phyloP scores from a whole-genome alignment of 2,888 invertebrate species.

The Protonemura montana region DNA sequence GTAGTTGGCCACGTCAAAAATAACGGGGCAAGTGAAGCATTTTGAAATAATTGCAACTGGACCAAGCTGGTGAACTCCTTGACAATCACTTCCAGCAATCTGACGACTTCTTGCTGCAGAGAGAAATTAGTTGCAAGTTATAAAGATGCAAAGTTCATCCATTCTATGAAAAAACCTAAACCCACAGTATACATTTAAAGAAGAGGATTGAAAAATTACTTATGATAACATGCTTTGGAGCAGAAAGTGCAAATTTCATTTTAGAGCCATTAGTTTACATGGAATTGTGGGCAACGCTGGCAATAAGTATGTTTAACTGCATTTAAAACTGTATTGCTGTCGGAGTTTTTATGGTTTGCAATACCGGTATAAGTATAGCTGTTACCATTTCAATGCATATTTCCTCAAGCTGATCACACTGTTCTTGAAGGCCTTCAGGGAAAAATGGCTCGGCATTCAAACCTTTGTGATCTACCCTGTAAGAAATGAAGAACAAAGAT shows the following conservation, averaged over 20 bases:
- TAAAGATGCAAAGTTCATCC: slow-evolving; percentile 51
- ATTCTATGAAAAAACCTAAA: no score
- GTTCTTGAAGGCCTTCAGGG: slow-evolving; percentile 53
- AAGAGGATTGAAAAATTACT: no score
- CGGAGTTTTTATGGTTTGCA: no score
- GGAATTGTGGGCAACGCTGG: no score
- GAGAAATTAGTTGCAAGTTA: slow-evolving; percentile 51
- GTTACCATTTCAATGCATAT: slow-evolving; percentile 54
- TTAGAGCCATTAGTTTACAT: no score
- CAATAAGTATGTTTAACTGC: no score
- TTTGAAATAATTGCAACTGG: slow-evolving; percentile 54
- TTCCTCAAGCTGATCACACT: slow-evolving; percentile 55
- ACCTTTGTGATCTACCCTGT: slow-evolving; percentile 14
- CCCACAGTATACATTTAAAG: no score
- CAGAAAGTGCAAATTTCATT: no score
- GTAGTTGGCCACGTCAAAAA: slow-evolving; percentile 56
- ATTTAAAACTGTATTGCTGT: no score
- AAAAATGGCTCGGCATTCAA: slow-evolving; percentile 49
- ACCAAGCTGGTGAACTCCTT: slow-evolving; percentile 56
- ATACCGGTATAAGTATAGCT: no score
- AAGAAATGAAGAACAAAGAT: neutral
- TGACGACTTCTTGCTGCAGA: slow-evolving; percentile 52
- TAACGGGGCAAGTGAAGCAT: slow-evolving; percentile 52
- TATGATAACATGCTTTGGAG: no score
- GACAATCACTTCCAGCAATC: slow-evolving; percentile 53